These are phyloP conservation scores for Nomada hirtipes DNA, from an alignment of 2,888 invertebrate genomes.

Conservation along the genomic window DNA sequence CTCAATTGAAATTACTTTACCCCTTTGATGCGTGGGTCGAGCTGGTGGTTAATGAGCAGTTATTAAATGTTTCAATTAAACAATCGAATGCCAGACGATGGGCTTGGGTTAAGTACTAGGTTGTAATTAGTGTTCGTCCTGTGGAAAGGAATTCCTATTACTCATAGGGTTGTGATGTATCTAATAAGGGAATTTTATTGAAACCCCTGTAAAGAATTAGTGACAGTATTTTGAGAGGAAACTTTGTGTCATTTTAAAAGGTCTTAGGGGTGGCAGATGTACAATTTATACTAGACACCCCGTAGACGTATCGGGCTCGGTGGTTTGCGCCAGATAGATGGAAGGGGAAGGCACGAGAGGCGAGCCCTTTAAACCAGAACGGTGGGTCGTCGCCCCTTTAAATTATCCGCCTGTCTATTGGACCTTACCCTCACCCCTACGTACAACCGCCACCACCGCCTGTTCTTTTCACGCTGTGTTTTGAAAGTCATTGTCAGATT, in stretches of 20 bases:
- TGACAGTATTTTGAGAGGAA: too few species aligned
- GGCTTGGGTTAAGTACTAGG: too few species aligned
- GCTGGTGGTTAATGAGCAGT: too few species aligned
- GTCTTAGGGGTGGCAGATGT: background rate
- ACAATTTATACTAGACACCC: constrained; percentile 42
- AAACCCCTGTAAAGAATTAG: too few species aligned
- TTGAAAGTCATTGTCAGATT: constrained; percentile 62
- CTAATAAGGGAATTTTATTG: too few species aligned
- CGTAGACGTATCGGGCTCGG: constrained; percentile 33
- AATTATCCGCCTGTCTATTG: constrained; percentile 68
- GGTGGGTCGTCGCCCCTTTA: constrained; percentile 81
- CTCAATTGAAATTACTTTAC: constrained; percentile 17
- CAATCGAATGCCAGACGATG: too few species aligned
- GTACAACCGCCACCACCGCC: constrained; percentile 44
- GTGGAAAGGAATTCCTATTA: too few species aligned
- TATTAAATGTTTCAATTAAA: too few species aligned
- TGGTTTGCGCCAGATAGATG: constrained; percentile 35
- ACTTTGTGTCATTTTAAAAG: background rate
- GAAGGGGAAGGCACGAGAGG: constrained; percentile 31
- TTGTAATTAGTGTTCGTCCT: too few species aligned
- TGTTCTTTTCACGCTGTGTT: constrained; percentile 58
- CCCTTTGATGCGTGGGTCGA: background rate
- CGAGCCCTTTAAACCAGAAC: constrained; percentile 85
- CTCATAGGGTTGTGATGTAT: too few species aligned
- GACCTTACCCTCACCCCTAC: constrained; percentile 43